Percentiles rank a stretch among this genome's conserved stretches.
Conservation (phyloP, 1,140 invertebrate genomes). For the Drosophila subpulchrella region DNA sequence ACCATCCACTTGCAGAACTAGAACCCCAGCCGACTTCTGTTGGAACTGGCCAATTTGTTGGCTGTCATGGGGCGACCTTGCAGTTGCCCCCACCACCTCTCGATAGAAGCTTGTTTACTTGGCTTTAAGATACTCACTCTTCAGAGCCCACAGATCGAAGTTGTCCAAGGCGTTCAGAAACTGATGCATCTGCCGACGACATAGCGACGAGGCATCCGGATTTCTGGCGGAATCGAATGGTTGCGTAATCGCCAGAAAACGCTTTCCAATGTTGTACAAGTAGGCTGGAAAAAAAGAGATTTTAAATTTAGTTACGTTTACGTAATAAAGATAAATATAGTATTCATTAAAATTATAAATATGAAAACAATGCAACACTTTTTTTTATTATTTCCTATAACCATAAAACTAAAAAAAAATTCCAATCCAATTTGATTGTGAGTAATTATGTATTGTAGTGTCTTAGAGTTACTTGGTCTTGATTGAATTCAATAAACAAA, state of each 20-base stretch:
- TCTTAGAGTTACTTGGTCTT: neutral
- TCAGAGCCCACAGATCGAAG: constrained; percentile 83
- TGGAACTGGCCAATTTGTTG: constrained; percentile 28
- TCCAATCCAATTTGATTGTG: too few species aligned
- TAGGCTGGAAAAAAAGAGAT: constrained; percentile 60
- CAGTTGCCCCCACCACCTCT: neutral
- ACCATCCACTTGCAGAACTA: constrained; percentile 41
- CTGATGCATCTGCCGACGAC: constrained; percentile 67
- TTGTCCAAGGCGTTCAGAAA: constrained; percentile 74
- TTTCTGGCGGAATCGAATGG: constrained; percentile 76
- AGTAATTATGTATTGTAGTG: too few species aligned
- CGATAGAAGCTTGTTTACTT: neutral
- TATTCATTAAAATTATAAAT: too few species aligned
- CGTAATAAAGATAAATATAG: too few species aligned
- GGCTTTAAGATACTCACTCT: constrained; percentile 64
- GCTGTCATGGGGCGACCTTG: constrained; percentile 17
- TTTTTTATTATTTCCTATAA: too few species aligned
- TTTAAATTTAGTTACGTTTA: neutral
- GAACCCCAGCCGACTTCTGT: constrained; percentile 14
- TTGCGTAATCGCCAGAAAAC: constrained; percentile 64
- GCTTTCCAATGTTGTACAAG: constrained; percentile 69
- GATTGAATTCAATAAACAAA: neutral
- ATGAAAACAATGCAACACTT: too few species aligned
- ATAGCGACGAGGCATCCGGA: constrained; percentile 65
- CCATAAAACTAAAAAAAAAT: too few species aligned